Evolutionary conservation across 2,113 vertebrate species (phyloP).

Genomic region (Pseudorasbora parva): DNA sequence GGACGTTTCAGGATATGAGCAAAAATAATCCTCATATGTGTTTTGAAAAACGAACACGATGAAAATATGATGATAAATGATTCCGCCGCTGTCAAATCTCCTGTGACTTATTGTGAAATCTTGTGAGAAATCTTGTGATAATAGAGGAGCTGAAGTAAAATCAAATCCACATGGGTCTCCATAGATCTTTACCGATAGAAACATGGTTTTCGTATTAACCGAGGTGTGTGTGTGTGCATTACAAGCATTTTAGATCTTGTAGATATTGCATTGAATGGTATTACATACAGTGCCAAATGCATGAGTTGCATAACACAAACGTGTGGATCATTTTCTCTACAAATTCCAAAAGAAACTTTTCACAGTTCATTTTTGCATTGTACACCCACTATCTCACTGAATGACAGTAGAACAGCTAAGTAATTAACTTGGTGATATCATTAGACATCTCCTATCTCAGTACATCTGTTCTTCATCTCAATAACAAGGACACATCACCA

Average conservation of each 20-base stretch:
- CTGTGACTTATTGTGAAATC: background rate
- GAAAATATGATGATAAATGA: constrained; percentile 9
- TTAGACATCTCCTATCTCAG: constrained; percentile 3
- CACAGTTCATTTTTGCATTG: background rate
- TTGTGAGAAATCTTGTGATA: background rate
- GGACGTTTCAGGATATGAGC: background rate
- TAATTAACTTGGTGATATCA: background rate
- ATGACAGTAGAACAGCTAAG: background rate
- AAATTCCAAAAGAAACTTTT: background rate
- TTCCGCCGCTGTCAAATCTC: background rate
- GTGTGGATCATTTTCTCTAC: background rate
- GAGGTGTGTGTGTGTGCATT: background rate
- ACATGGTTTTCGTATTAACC: constrained; percentile 15
- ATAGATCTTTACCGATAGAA: background rate
- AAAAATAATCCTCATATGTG: background rate
- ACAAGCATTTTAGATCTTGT: background rate
- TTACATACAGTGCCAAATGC: background rate
- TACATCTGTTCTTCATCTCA: constrained; percentile 1
- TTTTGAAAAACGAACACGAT: background rate
- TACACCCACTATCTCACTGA: background rate
- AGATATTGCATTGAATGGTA: background rate
- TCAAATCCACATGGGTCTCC: background rate
- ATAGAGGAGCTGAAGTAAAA: background rate
- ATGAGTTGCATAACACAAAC: background rate
- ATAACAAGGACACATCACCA: background rate